A percentile compares a stretch with the other conserved stretches of the same genome.
Evolutionary conservation across 2,113 vertebrate species (phyloP).

Genomic region (Poeciliopsis occidentalis): DNA sequence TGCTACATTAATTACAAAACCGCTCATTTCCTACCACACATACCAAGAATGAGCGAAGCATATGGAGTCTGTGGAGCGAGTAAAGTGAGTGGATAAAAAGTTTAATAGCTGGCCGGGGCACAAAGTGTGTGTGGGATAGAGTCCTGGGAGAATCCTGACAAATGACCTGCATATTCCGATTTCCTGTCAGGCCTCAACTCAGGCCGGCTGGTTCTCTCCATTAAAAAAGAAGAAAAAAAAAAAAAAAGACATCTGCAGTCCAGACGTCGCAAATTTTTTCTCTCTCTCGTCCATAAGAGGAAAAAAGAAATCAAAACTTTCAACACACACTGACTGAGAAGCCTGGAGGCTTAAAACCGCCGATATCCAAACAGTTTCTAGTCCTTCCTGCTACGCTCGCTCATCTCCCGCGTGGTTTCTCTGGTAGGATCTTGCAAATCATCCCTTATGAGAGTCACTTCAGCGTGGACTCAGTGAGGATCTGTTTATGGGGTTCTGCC

Average conservation of each 20-base stretch:
- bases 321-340: slow-evolving; percentile 33
- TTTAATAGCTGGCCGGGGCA: slow-evolving; percentile 29
- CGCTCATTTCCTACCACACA: slow-evolving; percentile 46
- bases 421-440: slow-evolving; percentile 46
- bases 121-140: slow-evolving; percentile 17
- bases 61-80: slow-evolving; percentile 8
- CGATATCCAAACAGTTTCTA: slow-evolving; percentile 51
- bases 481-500: slow-evolving; percentile 48
- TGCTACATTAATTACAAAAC: slow-evolving; percentile 33
- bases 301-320: slow-evolving; percentile 23
- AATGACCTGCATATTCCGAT: slow-evolving; percentile 41
- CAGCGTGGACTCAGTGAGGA: slow-evolving; percentile 22
- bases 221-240: slow-evolving; percentile 6
- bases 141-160: slow-evolving; percentile 54
- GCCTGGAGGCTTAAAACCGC: slow-evolving; percentile 47
- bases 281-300: slow-evolving; percentile 13
- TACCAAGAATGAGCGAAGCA: slow-evolving; percentile 20
- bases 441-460: slow-evolving; percentile 32
- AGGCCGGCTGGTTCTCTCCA: not conserved
- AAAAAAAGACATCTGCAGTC: slow-evolving; percentile 50
- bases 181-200: slow-evolving; percentile 1
- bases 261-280: slow-evolving; percentile 36
- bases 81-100: slow-evolving; percentile 31
- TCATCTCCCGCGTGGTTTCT: slow-evolving; percentile 41
- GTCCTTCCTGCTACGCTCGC: slow-evolving; percentile 30